A percentile compares a stretch with the other conserved stretches of the same genome.
Conservation (phyloP, 2,797 vertebrate species). For the Myotis vivesi region DNA sequence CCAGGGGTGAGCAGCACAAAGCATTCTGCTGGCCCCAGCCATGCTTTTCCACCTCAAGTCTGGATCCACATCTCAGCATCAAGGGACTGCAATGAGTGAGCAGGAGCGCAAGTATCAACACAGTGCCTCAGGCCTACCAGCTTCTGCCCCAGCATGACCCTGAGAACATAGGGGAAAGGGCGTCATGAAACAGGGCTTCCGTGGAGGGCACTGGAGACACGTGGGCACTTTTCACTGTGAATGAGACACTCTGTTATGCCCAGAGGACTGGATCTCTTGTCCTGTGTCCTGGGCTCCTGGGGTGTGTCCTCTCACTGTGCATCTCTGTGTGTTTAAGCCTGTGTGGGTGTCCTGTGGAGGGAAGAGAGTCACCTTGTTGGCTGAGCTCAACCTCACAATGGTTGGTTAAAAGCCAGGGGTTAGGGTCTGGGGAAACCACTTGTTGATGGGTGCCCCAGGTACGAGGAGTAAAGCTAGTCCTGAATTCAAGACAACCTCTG, state of each 20-base stretch:
- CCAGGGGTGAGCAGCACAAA: background rate
- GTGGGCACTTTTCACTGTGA: fast-evolving
- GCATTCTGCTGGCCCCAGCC: background rate
- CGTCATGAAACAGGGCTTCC: background rate
- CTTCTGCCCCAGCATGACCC: background rate
- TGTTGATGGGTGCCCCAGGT: background rate
- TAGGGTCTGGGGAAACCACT: background rate
- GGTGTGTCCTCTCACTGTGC: background rate
- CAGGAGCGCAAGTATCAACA: no score
- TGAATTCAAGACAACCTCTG: no score
- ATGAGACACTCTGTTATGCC: no score
- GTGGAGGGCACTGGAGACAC: background rate
- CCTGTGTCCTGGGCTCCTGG: background rate
- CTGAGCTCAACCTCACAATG: background rate
- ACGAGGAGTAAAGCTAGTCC: background rate
- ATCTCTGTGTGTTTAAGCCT: background rate
- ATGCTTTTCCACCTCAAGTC: no score
- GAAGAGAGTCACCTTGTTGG: background rate
- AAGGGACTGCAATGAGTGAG: no score
- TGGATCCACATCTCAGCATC: no score
- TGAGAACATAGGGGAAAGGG: background rate
- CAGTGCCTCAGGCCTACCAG: no score
- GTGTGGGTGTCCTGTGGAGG: no score
- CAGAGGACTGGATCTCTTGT: background rate
- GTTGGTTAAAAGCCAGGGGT: background rate